Conservation (phyloP, 2,113 vertebrate species). For the Phylloscopus whistleri region DNA sequence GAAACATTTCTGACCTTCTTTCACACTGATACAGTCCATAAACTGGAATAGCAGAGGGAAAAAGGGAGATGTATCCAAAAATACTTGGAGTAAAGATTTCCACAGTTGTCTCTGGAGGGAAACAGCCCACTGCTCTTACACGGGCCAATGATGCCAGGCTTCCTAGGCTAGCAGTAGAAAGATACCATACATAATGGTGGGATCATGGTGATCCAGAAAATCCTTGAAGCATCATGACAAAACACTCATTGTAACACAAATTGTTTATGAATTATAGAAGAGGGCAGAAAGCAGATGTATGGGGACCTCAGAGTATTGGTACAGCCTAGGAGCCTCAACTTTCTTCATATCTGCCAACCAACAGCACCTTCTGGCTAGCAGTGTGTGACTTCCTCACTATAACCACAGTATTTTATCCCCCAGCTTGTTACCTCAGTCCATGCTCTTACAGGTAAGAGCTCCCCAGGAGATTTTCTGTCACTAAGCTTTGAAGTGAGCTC, state of each 20-base stretch:
- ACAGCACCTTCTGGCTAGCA: not conserved
- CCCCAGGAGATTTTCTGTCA: constrained; percentile 29
- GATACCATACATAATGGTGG: not conserved
- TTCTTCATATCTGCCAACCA: not conserved
- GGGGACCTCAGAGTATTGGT: not conserved
- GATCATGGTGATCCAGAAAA: not conserved
- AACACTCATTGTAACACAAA: not conserved
- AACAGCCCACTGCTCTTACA: not conserved
- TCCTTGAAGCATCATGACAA: not conserved
- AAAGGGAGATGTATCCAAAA: not conserved
- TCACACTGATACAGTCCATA: not conserved
- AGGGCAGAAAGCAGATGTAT: not conserved
- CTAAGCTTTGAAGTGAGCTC: constrained; percentile 3
- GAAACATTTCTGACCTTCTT: not conserved
- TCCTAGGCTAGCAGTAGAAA: not conserved
- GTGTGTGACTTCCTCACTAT: not conserved
- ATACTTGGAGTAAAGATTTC: not conserved
- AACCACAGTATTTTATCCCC: not conserved
- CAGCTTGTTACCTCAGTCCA: not conserved
- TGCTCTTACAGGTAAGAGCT: constrained; percentile 14
- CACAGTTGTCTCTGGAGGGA: not conserved
- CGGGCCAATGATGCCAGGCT: not conserved
- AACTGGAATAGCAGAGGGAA: not conserved
- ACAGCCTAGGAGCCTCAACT: not conserved
- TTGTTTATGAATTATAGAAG: not conserved